Evolutionary conservation across 2,113 vertebrate species (phyloP).

Genomic region (Megaleporinus macrocephalus): DNA sequence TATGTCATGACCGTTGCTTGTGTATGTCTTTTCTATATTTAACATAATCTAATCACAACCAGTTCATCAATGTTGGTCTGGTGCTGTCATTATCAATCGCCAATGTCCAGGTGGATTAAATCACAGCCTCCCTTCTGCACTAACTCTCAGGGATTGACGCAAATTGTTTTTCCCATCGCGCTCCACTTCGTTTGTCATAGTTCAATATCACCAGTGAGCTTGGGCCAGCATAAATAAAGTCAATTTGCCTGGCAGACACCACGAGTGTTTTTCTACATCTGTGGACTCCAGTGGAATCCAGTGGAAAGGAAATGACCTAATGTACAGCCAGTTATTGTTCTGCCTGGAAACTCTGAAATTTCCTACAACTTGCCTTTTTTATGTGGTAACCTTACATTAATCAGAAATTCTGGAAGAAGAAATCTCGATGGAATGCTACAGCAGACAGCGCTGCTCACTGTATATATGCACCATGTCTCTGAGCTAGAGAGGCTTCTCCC

Average conservation of each 20-base stretch:
- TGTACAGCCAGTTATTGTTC: constrained; percentile 45
- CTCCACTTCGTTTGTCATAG: constrained; percentile 50
- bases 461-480: constrained; percentile 22
- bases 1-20: constrained; percentile 12
- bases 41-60: constrained; percentile 23
- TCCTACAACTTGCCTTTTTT: neutral
- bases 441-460: neutral
- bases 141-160: constrained; percentile 32
- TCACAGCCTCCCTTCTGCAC: constrained; percentile 36
- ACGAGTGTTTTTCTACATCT: constrained; percentile 10
- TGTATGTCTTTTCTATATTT: constrained; percentile 1
- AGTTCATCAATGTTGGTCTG: constrained; percentile 28
- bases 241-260: constrained; percentile 34
- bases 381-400: constrained; percentile 36
- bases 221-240: constrained; percentile 46
- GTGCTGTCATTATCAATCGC: constrained; percentile 48
- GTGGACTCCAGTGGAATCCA: constrained; percentile 37
- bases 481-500: neutral
- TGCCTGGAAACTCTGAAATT: constrained; percentile 42
- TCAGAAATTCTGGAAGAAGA: constrained; percentile 26
- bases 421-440: neutral
- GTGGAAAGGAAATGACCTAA: constrained; percentile 54
- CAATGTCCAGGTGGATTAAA: constrained; percentile 19
- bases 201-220: constrained; percentile 42
- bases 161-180: constrained; percentile 51